phyloP scores from a whole-genome alignment of 2,888 invertebrate genomes.

The Tinea semifulvella region DNA sequence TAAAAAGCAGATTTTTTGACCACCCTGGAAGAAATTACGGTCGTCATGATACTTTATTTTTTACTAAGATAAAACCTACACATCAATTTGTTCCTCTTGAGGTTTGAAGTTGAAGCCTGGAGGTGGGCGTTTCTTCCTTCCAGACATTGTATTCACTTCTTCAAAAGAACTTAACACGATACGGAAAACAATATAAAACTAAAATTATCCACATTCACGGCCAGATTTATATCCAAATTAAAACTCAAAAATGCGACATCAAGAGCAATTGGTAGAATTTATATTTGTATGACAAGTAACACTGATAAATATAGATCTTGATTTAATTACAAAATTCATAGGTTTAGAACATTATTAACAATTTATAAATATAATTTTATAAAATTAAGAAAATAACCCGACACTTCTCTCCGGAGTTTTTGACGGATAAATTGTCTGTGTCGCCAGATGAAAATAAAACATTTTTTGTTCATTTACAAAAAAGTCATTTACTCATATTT shows the following conservation, averaged over 20 bases:
- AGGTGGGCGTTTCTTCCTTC: constrained; percentile 38
- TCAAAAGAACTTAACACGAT: too few species aligned
- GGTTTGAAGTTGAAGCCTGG: constrained; percentile 43
- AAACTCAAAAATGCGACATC: too few species aligned
- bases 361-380: constrained; percentile 1
- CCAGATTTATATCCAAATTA: too few species aligned
- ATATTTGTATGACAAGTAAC: background rate
- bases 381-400: constrained; percentile 4
- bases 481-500: too few species aligned
- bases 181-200: too few species aligned
- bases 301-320: background rate
- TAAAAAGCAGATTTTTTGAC: too few species aligned
- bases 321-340: background rate
- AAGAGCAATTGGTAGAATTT: background rate
- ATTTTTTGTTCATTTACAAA: too few species aligned
- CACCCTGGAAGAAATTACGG: too few species aligned
- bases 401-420: background rate
- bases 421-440: background rate
- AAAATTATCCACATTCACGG: too few species aligned
- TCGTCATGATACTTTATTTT: too few species aligned
- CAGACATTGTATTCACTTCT: constrained; percentile 44
- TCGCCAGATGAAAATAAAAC: background rate
- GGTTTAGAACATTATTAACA: background rate
- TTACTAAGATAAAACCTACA: constrained; percentile 48
- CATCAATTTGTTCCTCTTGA: constrained; percentile 42